Conservation (phyloP, 2,797 vertebrate species). For the Poeciliopsis paucimaculata region DNA sequence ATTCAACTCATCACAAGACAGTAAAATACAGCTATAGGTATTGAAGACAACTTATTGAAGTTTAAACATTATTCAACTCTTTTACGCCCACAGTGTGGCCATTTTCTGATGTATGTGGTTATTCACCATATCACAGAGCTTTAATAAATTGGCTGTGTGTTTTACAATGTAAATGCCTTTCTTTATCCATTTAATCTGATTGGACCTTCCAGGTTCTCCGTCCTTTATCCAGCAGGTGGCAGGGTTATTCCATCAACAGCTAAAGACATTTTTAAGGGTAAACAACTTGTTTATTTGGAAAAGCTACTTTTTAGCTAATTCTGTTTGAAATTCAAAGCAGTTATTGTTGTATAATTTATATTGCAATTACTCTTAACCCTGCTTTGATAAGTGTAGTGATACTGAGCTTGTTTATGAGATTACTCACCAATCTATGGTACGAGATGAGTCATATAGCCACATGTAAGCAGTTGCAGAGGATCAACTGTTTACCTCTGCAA, state of each 20-base stretch:
- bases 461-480: not conserved
- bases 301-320: not conserved
- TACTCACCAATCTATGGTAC: conserved; percentile 28
- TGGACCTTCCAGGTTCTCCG: not conserved
- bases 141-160: not conserved
- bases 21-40: not conserved
- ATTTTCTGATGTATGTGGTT: not conserved
- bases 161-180: not conserved
- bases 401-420: conserved; percentile 10
- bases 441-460: conserved; percentile 38
- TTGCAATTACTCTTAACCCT: not conserved
- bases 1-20: not conserved
- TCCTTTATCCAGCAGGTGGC: conserved; percentile 64
- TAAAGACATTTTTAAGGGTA: not conserved
- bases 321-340: too few relatives aligned
- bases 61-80: not conserved
- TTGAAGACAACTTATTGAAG: not conserved
- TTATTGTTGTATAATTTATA: not conserved
- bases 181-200: not conserved
- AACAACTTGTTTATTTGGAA: not conserved
- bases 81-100: not conserved
- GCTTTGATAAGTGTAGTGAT: not conserved
- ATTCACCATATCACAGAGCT: not conserved
- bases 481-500: not conserved
- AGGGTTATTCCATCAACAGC: conserved; percentile 26